Percentiles rank a stretch among this genome's conserved stretches.
These are phyloP conservation scores for Toxonevra muliebris DNA, from an alignment of 2,888 invertebrate species.

Conservation along the genomic window DNA sequence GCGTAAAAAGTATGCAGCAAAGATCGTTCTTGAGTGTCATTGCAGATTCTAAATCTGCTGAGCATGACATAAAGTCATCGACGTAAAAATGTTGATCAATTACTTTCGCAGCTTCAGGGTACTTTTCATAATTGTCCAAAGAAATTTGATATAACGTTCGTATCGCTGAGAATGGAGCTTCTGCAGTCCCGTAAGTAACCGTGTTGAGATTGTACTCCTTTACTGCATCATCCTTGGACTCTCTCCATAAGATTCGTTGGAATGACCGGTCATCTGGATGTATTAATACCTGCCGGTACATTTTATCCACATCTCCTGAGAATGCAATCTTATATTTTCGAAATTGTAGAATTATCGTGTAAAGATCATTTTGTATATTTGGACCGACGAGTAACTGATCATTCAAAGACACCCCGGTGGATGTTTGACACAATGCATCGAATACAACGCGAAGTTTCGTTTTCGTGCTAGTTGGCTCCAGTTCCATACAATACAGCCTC, in stretches of 20 bases:
- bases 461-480: conserved; percentile 30
- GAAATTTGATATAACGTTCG: conserved; percentile 27
- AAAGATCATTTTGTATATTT: conserved; percentile 33
- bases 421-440: conserved; percentile 30
- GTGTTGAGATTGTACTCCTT: conserved; percentile 27
- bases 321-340: conserved; percentile 25
- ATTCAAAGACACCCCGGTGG: conserved; percentile 32
- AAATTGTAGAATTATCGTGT: conserved; percentile 27
- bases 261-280: conserved; percentile 22
- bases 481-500: too few species aligned
- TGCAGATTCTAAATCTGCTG: background rate
- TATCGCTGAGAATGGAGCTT: conserved; percentile 29
- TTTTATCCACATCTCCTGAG: conserved; percentile 31
- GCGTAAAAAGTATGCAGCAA: background rate
- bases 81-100: conserved; percentile 26
- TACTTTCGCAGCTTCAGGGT: conserved; percentile 23
- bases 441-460: conserved; percentile 36
- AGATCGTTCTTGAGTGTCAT: conserved; percentile 12
- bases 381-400: conserved; percentile 32
- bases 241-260: conserved; percentile 34
- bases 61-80: conserved; percentile 20
- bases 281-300: conserved; percentile 30
- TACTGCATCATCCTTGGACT: background rate
- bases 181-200: conserved; percentile 30
- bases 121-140: conserved; percentile 25